Evolutionary conservation across 2,797 vertebrate genomes (phyloP), one percentile per base, ranked within the genome.

Genomic region (Semotilus atromaculatus): DNA sequence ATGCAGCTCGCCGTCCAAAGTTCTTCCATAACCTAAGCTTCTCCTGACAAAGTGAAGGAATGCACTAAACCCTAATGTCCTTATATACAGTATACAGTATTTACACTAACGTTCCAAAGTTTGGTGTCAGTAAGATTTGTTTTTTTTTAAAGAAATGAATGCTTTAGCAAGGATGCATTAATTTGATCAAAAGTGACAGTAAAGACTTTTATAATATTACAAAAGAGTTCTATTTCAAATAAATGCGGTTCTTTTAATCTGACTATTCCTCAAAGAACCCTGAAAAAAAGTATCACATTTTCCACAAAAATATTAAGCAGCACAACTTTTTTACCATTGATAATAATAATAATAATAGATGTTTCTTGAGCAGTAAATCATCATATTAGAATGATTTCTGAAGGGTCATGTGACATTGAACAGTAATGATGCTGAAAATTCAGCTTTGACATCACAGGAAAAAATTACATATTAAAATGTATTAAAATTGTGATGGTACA

Each of bases 1-100:
- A 81, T 1, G 81, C 55, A 48, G 29, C 53, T 31, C 87, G 88
- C 3, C 90, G 86, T 13, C 10, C 83, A 71, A 85, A 87, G 73
- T 90, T 90, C 81, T 88, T 90, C 80, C 86, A 85, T 9, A 90
- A 86, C 67, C 64, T 90, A 51, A 88, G 85, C 75, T 85, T 85
- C 58, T 80, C 83, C 29, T 84, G 83, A 84, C 29, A 19, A 80
- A 85, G 34, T 29, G 21, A 29, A 55, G 73, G 55, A 83, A 60
- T 45, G 34, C 19, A 34, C 68, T 82, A 60, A 82, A 45, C 51
- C 67, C 18, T 11, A 23, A 40, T 81, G 68, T n/a, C 18, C 43
- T 73, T 82, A 72, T 62, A 34, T 34, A 45, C 3, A 5, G 31
- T 75, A 26, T 26, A 62, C 26, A 31, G 55, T 13, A 58, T 55